These are phyloP conservation scores for Tenrec ecaudatus DNA, from an alignment of 2,113 vertebrate species.

Conservation along the genomic window DNA sequence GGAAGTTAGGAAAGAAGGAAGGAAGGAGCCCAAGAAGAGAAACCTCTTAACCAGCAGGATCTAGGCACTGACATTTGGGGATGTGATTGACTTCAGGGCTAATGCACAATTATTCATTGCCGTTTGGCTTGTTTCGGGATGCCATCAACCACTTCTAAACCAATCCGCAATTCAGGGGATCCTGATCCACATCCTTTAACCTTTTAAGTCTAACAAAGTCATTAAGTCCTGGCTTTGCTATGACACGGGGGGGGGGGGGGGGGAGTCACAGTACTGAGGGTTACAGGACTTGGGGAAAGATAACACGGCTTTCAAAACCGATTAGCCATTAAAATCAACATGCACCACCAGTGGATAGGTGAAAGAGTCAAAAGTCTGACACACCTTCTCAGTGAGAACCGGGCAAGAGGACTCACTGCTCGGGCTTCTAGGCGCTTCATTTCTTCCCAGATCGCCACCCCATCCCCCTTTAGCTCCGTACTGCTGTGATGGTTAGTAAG, in stretches of 20 bases:
- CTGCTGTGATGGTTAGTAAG: no score
- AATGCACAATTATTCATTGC: neutral
- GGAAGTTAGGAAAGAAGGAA: neutral
- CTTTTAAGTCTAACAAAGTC: neutral
- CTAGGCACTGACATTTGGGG: neutral
- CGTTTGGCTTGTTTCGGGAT: neutral
- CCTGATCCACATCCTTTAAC: neutral
- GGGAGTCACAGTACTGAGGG: neutral
- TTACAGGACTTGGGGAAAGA: neutral
- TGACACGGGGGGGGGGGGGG: no score
- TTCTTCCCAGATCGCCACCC: neutral
- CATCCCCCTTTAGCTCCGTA: neutral
- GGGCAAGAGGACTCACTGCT: neutral
- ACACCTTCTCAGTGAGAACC: neutral
- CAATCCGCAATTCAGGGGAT: neutral
- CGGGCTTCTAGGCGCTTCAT: neutral
- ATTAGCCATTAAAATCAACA: neutral
- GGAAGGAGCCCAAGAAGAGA: neutral
- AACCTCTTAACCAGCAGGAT: neutral
- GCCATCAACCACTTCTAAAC: neutral
- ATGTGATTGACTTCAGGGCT: neutral
- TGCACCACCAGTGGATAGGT: neutral
- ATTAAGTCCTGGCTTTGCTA: neutral
- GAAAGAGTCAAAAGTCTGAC: neutral
- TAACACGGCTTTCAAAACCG: constrained; percentile 14